Evolutionary conservation across 2,113 vertebrate species (phyloP).

Genomic region (Chlamydotis undulata): DNA sequence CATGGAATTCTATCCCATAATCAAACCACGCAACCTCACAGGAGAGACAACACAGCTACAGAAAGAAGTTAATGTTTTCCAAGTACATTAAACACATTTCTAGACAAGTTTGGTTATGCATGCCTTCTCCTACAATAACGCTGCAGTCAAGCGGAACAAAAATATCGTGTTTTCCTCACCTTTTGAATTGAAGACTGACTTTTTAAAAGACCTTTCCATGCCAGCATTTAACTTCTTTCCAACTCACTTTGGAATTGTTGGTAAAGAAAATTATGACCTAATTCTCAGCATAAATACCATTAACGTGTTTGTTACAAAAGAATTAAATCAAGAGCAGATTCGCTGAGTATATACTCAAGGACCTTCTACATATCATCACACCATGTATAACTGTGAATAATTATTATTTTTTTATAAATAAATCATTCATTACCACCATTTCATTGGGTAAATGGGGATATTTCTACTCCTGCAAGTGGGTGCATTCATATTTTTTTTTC

Average conservation of each 20-base stretch:
- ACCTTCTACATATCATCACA: not conserved
- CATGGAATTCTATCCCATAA: not conserved
- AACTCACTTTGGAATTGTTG: not conserved
- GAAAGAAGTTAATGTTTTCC: constrained; percentile 54
- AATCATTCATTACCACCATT: not conserved
- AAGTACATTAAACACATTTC: constrained; percentile 11
- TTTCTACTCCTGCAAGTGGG: not conserved
- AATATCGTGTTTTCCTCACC: constrained; percentile 1
- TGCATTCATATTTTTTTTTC: not conserved
- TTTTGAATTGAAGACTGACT: not conserved
- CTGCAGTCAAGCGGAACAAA: constrained; percentile 43
- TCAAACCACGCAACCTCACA: not conserved
- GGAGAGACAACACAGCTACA: not conserved
- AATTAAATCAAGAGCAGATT: not conserved
- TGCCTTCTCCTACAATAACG: not conserved
- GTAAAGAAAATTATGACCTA: not conserved
- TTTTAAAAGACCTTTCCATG: not conserved
- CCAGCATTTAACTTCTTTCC: not conserved
- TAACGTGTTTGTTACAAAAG: not conserved
- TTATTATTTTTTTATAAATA: not conserved
- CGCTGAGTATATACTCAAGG: not conserved
- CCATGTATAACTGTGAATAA: not conserved
- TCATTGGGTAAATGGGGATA: not conserved
- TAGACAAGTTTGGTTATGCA: constrained; percentile 14
- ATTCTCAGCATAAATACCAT: not conserved